Base-by-base conservation (phyloP, 2,888 invertebrate genomes). In the Scaeva pyrastri region DNA sequence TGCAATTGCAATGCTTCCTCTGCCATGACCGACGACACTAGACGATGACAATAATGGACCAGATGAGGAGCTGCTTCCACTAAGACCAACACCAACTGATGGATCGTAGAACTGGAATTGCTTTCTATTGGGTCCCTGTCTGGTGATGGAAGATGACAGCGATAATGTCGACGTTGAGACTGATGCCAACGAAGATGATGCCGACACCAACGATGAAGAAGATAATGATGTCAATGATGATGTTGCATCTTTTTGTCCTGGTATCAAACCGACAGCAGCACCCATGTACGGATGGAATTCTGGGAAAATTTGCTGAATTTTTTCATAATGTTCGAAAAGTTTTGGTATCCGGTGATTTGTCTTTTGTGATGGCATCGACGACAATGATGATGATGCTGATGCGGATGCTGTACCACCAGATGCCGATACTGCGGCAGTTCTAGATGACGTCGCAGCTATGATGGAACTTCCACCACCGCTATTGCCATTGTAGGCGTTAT, bases 221-320 rank as follows among this genome's bases (percentile, higher is more conserved):
- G 80, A 72, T 80, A 75, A 79, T 70, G 82, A 77, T 68, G 82
- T 58, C 62, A 84, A 70, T 72, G 85, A 85, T 85, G 85, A 85
- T 72, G 81, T 64, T 81, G 85, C 77, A 82, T 86, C 86, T 78
- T 86, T 86, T 70, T 77, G 81, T 14, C 73, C 76, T 6, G 77
- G 23, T 14, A 62, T n/a, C 26, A 58, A 16, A 5, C 66, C 68
- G 11, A 41, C 84, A 58, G 36, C 48, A 11, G 89, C 88, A 72
- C 90, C 90, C 43, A 91, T 91, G 86, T 93, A 93, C 4, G 94
- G 94, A 88, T 94, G 94, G 90, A 94, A 93, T 86, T 96, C 95
- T 3, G 96, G 97, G 91, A 96, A 96, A 88, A 96, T 96, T 89
- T 96, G 94, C 91, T 96, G 96, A 88, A 96, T 95, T 93, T 96